A percentile compares a stretch with the other conserved stretches of the same genome.
Evolutionary conservation across 2,113 vertebrate species (phyloP).

Genomic region (Eolophus roseicapilla): DNA sequence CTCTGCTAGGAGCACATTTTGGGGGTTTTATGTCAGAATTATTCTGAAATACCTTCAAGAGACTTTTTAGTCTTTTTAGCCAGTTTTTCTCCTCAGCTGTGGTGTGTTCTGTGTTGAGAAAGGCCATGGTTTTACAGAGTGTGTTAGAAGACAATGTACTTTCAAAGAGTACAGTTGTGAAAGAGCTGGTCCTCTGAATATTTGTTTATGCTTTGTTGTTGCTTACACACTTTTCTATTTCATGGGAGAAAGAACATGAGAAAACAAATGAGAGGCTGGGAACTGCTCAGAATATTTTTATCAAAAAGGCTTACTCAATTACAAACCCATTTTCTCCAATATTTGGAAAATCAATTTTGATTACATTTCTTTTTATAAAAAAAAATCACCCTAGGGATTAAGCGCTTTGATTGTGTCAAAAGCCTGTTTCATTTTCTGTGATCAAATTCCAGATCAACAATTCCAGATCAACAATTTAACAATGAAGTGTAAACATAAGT

Average conservation of each 20-base stretch:
- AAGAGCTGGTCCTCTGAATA: neutral
- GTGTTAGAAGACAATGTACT: neutral
- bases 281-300: neutral
- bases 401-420: neutral
- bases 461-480: neutral
- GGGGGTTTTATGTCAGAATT: neutral
- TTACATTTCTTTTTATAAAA: neutral
- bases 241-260: neutral
- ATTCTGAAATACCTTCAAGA: neutral
- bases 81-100: neutral
- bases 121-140: neutral
- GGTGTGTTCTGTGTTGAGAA: neutral
- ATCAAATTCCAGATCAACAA: neutral
- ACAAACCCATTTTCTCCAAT: neutral
- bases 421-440: neutral
- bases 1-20: neutral
- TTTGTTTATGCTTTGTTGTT: neutral
- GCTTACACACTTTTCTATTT: neutral
- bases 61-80: neutral
- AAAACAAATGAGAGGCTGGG: neutral
- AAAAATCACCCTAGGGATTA: neutral
- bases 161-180: neutral
- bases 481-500: neutral
- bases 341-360: conserved; percentile 29
- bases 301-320: neutral